Percentiles rank a stretch among this genome's conserved stretches.
Evolutionary conservation across 2,888 invertebrate genomes (phyloP).

Genomic region (Pocota personata): DNA sequence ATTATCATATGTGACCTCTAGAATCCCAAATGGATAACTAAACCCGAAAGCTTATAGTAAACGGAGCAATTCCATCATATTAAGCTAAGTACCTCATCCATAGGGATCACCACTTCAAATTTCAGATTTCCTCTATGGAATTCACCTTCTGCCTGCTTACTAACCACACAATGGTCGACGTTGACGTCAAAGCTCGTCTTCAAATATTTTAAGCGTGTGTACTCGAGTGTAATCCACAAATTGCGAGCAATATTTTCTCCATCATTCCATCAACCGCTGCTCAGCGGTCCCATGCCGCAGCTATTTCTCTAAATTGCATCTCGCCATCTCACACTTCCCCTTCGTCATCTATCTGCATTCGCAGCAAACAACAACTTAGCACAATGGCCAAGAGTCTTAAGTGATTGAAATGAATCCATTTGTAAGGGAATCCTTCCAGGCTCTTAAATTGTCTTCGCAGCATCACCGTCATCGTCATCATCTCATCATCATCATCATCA

Average conservation of each 20-base stretch:
- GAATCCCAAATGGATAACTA: neutral
- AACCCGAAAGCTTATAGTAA: neutral
- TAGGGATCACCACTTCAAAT: conserved; percentile 58
- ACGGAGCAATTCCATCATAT: conserved; percentile 46
- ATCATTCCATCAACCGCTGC: conserved; percentile 26
- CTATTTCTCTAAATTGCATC: conserved; percentile 68
- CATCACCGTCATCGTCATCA: neutral
- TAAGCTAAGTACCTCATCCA: conserved; percentile 57
- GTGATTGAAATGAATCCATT: conserved; percentile 73
- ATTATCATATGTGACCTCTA: no score
- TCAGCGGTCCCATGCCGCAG: conserved; percentile 57
- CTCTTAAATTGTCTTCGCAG: conserved; percentile 60
- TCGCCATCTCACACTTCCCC: conserved; percentile 51
- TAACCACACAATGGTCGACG: conserved; percentile 21
- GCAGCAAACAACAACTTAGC: conserved; percentile 35
- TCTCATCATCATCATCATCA: conserved; percentile 12
- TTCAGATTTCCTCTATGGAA: conserved; percentile 1
- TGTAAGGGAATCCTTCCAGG: conserved; percentile 56
- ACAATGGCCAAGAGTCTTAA: conserved; percentile 70
- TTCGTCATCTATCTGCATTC: conserved; percentile 10
- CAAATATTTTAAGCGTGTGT: conserved; percentile 44
- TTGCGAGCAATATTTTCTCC: conserved; percentile 64
- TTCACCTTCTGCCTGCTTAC: neutral
- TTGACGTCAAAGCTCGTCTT: conserved; percentile 28
- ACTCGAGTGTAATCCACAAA: conserved; percentile 67